Conservation (phyloP, 2,888 invertebrate species). For the Furcula furcula region DNA sequence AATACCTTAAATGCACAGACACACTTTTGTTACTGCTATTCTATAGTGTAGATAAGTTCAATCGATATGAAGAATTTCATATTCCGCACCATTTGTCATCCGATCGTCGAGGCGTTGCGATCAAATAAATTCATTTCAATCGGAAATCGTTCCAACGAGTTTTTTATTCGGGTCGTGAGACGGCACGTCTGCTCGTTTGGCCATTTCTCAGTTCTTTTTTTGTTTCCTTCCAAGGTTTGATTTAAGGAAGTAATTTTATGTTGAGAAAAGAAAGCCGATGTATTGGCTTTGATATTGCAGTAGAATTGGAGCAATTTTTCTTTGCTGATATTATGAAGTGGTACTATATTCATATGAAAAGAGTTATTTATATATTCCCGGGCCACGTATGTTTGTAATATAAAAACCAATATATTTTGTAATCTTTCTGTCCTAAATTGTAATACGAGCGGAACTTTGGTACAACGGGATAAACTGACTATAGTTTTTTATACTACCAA, state of each 20-base stretch:
- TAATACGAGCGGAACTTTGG: no score
- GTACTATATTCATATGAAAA: no score
- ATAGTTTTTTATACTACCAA: no score
- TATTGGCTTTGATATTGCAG: not conserved
- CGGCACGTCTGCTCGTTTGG: slow-evolving; percentile 22
- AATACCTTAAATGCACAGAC: slow-evolving; percentile 1
- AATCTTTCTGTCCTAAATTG: no score
- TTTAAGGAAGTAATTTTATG: slow-evolving; percentile 3
- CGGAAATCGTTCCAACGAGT: slow-evolving; percentile 25
- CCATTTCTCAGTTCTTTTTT: slow-evolving; percentile 16
- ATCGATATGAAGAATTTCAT: slow-evolving; percentile 34
- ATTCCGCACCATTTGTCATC: slow-evolving; percentile 37
- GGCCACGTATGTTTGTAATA: no score
- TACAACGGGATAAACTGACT: no score
- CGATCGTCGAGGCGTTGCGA: slow-evolving; percentile 16
- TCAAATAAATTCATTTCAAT: slow-evolving; percentile 38
- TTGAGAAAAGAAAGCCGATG: not conserved
- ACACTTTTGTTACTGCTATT: no score
- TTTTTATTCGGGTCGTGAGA: slow-evolving; percentile 33
- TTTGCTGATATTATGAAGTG: no score
- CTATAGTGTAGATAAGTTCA: no score
- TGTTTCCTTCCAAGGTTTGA: slow-evolving; percentile 12
- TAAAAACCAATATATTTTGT: no score
- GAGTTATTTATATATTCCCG: no score
- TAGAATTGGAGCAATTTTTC: no score